Evolutionary conservation across 2,113 vertebrate species (phyloP), one percentile per base, ranked within the genome.

Genomic region (Cacatua alba): DNA sequence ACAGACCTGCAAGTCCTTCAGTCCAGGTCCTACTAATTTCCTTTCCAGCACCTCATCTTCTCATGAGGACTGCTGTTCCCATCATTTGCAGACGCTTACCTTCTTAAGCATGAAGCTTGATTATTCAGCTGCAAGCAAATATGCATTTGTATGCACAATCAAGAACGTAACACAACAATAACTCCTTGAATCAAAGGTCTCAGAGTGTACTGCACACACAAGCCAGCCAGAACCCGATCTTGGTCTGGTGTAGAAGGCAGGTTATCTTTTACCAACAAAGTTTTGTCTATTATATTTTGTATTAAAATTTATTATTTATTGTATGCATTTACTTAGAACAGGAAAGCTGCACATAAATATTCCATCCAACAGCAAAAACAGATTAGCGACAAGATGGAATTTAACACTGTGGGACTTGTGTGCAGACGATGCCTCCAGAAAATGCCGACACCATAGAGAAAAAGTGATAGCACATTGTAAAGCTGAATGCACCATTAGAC

Each of bases 111-210:
- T 92, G 90, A 88, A 78, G 94, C 83, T 94, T 82, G 65, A 78
- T 72, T 92, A 92, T 75, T 84, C 60, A 37, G 90, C 88, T 96
- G 95, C 65, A 94, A 94, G 90, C 72, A 95, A 89, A 92, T 52
- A 67, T 60, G 81, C 74, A 71, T 60, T 75, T 92, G 55, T 94
- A 69, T 81, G 82, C 76, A 94, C 74, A 88, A 52, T 71, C 65
- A 90, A 88, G 57, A 28, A 84, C 17, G 44, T 85, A 90, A 78
- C 63, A 81, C 37, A 92, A 17, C 28, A 82, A 2, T 43, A 85
- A 63, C n/a, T 69, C 59, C 63, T 88, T 67, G 71, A 82, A 86
- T 51, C 63, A 82, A 86, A 90, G 43, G 68, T 80, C 48, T 93
- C 81, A 46, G 70, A 33, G 67, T 43, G 25, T 13, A 51, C 14